phyloP scores from a whole-genome alignment of 2,888 invertebrate genomes.

The Cerastis rubricosa region DNA sequence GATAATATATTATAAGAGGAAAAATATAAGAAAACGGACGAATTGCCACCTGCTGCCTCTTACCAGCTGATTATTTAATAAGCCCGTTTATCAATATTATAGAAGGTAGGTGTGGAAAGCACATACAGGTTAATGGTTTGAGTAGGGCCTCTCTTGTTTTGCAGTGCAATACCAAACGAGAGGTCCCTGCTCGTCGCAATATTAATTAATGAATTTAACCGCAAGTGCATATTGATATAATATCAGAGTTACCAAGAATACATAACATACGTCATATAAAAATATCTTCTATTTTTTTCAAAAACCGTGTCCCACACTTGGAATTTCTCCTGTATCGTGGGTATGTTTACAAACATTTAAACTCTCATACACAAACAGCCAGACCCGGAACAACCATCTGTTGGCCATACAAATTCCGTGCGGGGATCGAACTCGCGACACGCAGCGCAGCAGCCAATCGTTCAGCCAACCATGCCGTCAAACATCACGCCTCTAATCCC shows the following conservation, averaged over 20 bases:
- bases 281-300: too few species aligned
- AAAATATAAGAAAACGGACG: constrained; percentile 40
- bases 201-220: not conserved
- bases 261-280: too few species aligned
- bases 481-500: too few species aligned
- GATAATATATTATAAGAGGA: constrained; percentile 47
- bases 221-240: not conserved
- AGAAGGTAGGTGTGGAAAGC: not conserved
- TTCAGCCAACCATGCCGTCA: too few species aligned
- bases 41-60: constrained; percentile 47
- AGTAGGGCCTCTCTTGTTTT: not conserved
- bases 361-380: too few species aligned
- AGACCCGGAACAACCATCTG: too few species aligned
- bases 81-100: constrained; percentile 24
- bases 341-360: too few species aligned
- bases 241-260: not conserved
- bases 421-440: too few species aligned
- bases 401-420: too few species aligned
- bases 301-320: too few species aligned
- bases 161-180: not conserved
- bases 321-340: too few species aligned
- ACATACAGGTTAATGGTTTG: not conserved
- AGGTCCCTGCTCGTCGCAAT: not conserved
- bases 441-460: too few species aligned
- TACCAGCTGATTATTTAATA: constrained; percentile 48